Evolutionary conservation across 2,888 invertebrate species (phyloP).

Genomic region (Ormyrus nitidulus): DNA sequence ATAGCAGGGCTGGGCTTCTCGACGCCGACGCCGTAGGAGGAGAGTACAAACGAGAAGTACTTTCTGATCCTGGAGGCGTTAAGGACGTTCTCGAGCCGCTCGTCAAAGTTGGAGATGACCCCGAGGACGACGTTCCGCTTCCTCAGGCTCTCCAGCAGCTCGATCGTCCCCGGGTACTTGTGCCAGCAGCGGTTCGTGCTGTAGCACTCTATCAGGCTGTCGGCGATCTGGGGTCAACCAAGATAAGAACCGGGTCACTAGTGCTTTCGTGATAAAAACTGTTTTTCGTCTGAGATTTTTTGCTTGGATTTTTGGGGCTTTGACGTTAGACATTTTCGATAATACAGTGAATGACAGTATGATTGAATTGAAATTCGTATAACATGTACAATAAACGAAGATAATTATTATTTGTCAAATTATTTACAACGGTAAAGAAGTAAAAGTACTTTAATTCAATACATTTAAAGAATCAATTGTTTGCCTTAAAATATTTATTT

Average conservation of each 20-base stretch:
- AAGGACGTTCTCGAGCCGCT: conserved; percentile 84
- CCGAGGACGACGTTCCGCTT: conserved; percentile 79
- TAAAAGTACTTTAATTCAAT: background rate
- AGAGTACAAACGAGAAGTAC: conserved; percentile 87
- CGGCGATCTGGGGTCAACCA: conserved; percentile 75
- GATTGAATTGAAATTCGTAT: background rate
- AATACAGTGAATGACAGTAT: background rate
- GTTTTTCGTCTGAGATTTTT: background rate
- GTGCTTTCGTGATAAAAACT: background rate
- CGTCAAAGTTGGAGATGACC: conserved; percentile 93
- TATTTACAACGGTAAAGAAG: background rate
- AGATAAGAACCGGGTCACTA: conserved; percentile 23
- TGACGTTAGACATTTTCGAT: background rate
- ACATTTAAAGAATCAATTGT: background rate
- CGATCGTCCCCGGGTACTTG: conserved; percentile 80
- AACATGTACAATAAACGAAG: background rate
- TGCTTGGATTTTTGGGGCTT: background rate
- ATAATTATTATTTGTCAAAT: background rate
- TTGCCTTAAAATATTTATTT: background rate
- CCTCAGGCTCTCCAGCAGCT: conserved; percentile 81
- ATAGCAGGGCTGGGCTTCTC: conserved; percentile 87
- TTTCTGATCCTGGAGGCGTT: conserved; percentile 80
- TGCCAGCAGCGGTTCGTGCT: conserved; percentile 86
- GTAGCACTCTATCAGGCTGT: conserved; percentile 82
- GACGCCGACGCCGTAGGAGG: conserved; percentile 84